These are phyloP conservation scores for Sesia apiformis DNA, from an alignment of 2,888 invertebrate species.

Conservation along the genomic window DNA sequence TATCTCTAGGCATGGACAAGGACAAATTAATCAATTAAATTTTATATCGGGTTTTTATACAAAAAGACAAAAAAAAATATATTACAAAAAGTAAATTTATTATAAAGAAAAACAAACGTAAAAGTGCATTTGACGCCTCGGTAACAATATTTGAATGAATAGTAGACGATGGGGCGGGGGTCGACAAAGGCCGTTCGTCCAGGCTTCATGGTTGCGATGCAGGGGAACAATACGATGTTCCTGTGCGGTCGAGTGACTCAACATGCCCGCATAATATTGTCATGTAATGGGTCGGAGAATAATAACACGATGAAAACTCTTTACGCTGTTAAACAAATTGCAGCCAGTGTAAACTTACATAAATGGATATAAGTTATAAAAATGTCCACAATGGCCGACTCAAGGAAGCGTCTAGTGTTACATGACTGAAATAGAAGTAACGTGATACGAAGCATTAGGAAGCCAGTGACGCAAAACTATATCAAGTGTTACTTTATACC, in stretches of 20 bases:
- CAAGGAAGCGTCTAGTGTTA: no score
- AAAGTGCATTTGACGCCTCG: neutral
- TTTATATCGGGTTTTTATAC: no score
- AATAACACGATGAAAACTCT: neutral
- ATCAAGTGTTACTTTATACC: no score
- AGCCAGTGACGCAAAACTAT: no score
- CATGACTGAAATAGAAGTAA: no score
- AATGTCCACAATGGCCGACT: no score
- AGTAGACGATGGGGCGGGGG: slow-evolving; percentile 47
- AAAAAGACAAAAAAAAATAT: neutral
- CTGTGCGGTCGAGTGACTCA: slow-evolving; percentile 57
- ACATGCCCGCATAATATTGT: slow-evolving; percentile 42
- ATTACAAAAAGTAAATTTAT: neutral
- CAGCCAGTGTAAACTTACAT: neutral
- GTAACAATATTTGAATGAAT: slow-evolving; percentile 4
- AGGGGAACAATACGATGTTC: slow-evolving; percentile 50
- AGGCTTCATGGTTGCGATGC: slow-evolving; percentile 43
- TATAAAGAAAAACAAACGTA: neutral
- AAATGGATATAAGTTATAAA: no score
- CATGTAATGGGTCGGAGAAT: neutral
- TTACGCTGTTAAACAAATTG: neutral
- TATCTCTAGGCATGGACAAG: no score
- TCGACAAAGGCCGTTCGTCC: slow-evolving; percentile 52
- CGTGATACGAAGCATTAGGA: no score
- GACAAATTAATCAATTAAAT: no score